Evolutionary conservation across 2,113 vertebrate species (phyloP).

Genomic region (Myxocyprinus asiaticus): DNA sequence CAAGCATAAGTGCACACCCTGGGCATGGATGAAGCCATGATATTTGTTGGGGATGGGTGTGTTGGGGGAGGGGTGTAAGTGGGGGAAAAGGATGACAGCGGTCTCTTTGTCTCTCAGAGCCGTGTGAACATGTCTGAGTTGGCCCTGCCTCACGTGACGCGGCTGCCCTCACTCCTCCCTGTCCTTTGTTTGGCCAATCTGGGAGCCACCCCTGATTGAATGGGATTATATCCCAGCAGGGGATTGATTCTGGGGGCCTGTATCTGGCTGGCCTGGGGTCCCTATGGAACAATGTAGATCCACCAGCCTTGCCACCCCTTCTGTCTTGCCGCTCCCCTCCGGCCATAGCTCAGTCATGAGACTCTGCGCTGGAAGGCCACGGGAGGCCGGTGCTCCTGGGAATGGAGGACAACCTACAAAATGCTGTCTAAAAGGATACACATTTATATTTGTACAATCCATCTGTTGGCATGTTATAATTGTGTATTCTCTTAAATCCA

Average conservation of each 20-base stretch:
- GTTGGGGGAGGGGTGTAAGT: slow-evolving; percentile 36
- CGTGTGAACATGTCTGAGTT: slow-evolving; percentile 62
- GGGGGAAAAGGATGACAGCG: slow-evolving; percentile 57
- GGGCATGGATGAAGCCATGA: slow-evolving; percentile 12
- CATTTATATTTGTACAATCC: slow-evolving; percentile 23
- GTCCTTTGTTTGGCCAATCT: slow-evolving; percentile 61
- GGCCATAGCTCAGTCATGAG: slow-evolving; percentile 25
- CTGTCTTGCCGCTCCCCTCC: slow-evolving; percentile 32
- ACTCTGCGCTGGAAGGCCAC: slow-evolving; percentile 23
- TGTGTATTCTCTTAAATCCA: slow-evolving; percentile 19
- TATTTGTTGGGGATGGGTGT: slow-evolving; percentile 42
- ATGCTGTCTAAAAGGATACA: slow-evolving; percentile 3
- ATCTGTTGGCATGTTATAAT: slow-evolving; percentile 48
- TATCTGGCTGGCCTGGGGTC: slow-evolving; percentile 47
- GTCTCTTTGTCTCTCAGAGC: slow-evolving; percentile 61
- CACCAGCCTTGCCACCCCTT: slow-evolving; percentile 44
- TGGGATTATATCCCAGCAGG: slow-evolving; percentile 59
- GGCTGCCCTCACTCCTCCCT: slow-evolving; percentile 35
- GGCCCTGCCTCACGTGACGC: slow-evolving; percentile 58
- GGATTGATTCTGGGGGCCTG: slow-evolving; percentile 59
- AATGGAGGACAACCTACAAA: neutral
- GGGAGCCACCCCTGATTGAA: slow-evolving; percentile 64
- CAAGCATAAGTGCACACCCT: slow-evolving; percentile 10
- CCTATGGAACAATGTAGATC: slow-evolving; percentile 53
- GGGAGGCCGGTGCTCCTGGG: slow-evolving; percentile 26